These are phyloP conservation scores for Acrocephalus kingi DNA, from an alignment of 2,113 vertebrate genomes.

Conservation along the genomic window DNA sequence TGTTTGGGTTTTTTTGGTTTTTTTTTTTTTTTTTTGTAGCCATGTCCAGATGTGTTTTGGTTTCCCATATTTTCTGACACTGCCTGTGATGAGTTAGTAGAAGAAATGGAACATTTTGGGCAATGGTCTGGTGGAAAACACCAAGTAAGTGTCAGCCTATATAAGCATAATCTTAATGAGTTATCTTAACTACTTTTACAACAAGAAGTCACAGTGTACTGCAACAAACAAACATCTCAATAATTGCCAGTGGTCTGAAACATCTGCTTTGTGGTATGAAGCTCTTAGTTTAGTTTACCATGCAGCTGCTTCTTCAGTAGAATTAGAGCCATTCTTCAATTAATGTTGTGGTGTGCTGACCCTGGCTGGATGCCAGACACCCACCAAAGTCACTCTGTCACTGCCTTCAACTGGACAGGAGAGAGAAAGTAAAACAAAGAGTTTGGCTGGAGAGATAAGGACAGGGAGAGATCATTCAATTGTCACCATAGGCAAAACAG, in stretches of 20 bases:
- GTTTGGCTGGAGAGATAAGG: neutral
- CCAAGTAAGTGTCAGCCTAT: conserved; percentile 78
- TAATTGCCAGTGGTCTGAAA: neutral
- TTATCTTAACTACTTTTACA: neutral
- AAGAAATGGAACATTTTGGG: conserved; percentile 95
- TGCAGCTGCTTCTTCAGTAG: neutral
- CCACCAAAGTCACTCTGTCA: neutral
- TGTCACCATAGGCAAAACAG: neutral
- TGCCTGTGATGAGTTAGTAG: conserved; percentile 91
- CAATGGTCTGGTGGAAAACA: conserved; percentile 94
- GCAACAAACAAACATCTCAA: neutral
- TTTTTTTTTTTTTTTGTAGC: conserved; percentile 70
- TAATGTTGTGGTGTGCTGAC: neutral
- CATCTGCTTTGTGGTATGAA: neutral
- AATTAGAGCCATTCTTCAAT: neutral
- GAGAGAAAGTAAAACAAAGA: neutral
- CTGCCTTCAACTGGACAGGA: neutral
- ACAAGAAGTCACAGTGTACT: neutral
- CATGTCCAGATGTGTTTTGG: conserved; percentile 98
- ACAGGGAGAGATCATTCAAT: neutral
- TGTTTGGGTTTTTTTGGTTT: neutral
- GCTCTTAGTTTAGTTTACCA: neutral
- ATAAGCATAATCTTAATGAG: neutral
- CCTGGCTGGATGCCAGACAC: neutral
- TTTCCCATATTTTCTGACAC: conserved; percentile 92